Base-by-base conservation (phyloP, 2,888 invertebrate genomes). In the Brachylomia viminalis region DNA sequence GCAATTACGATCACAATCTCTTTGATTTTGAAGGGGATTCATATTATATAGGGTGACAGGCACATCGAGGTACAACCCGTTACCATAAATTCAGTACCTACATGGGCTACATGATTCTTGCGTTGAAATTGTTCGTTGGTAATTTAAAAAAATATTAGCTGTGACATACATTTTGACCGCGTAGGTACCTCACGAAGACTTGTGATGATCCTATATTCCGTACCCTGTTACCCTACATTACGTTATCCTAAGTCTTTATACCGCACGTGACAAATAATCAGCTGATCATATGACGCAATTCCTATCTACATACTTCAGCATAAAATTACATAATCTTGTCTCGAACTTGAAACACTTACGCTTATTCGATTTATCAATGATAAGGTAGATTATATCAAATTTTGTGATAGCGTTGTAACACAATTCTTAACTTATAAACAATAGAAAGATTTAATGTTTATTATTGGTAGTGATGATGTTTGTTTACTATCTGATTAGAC, bases 301-400 rank as follows among this genome's bases (percentile, higher is more conserved):
- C 6, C 1, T 78, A 78, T 83, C 61, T 20, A 11, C 23, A 56
- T 8, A 49, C 0, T 68, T 30, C 59, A 66, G 79, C 15, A 13
- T 56, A 66, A 69, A 75, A 80, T 80, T 61, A 71, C 49, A 58
- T 80, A 79, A 83, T 49, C 52, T 33, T 10, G 23, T 47, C 42
- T 49, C 49, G 8, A 59, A 54, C 23, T 38, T 8, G 27, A 15
- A 27, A 27, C n/a, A 58, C 42, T 83, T 54, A 67, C 42, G 20
- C 47, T 23, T 15, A 6, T 42, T 54, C 72, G 38, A 84, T 82
- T 47, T n/a, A 84, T 82, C 81, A 84, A 33, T 75, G 75, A 72
- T 72, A 80, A 72, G 17, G 7, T 1, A 52, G 75, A 68, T 68
- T 52, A 59, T 33, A 67, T 30, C 20, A 56, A 64, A 38, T 38